A percentile compares a stretch with the other conserved stretches of the same genome.
Conservation (phyloP, 2,888 invertebrate genomes). For the Sesamia inferens region DNA sequence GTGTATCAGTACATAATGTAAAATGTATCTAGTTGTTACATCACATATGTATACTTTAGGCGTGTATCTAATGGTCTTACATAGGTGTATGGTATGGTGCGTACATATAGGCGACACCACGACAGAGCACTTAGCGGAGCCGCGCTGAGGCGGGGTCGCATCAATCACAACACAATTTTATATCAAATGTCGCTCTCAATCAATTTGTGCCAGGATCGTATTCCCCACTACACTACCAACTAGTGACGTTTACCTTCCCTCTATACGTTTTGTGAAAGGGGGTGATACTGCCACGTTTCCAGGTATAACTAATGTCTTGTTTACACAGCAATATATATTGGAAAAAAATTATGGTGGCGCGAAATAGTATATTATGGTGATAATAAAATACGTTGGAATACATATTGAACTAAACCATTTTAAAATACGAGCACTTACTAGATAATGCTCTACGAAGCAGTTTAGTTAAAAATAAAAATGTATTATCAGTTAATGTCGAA, state of each 20-base stretch:
- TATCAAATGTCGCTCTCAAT: slow-evolving; percentile 90
- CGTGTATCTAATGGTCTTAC: slow-evolving; percentile 70
- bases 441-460: slow-evolving; percentile 1
- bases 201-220: slow-evolving; percentile 88
- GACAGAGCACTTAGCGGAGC: slow-evolving; percentile 88
- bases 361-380: slow-evolving; percentile 25
- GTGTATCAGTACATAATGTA: slow-evolving; percentile 39
- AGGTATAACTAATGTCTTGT: slow-evolving; percentile 62
- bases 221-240: slow-evolving; percentile 80
- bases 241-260: slow-evolving; percentile 74
- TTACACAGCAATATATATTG: slow-evolving; percentile 47
- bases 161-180: slow-evolving; percentile 90
- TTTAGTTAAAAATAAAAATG: not conserved
- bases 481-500: not conserved
- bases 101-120: slow-evolving; percentile 78
- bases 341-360: slow-evolving; percentile 25
- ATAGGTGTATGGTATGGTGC: slow-evolving; percentile 64
- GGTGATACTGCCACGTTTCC: slow-evolving; percentile 58
- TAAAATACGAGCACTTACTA: not conserved
- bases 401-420: not conserved
- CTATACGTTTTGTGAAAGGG: slow-evolving; percentile 61
- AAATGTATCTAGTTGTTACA: slow-evolving; percentile 47
- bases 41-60: slow-evolving; percentile 54
- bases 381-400: slow-evolving; percentile 2
- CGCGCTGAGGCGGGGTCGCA: slow-evolving; percentile 85